phyloP scores from a whole-genome alignment of 2,888 invertebrate genomes.

The Hirtodrosophila trivittata region DNA sequence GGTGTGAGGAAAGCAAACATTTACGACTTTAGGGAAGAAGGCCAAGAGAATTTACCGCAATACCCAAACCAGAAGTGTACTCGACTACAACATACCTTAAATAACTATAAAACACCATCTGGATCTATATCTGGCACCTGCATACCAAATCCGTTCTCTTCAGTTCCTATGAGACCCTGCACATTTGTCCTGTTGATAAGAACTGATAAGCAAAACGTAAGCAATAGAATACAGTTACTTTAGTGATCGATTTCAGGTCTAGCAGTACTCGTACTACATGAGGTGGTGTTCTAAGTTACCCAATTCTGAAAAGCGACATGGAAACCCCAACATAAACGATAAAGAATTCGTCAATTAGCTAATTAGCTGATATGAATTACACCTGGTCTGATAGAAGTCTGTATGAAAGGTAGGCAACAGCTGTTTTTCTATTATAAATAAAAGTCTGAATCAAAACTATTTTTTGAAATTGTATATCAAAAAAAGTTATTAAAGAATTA shows the following conservation, averaged over 20 bases:
- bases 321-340: background rate
- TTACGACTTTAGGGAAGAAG: slow-evolving; percentile 51
- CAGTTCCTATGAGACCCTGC: no score
- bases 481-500: no score
- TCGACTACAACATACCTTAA: background rate
- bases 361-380: background rate
- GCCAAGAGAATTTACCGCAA: background rate
- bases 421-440: no score
- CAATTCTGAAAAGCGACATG: no score
- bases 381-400: background rate
- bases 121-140: no score
- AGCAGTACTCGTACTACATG: slow-evolving; percentile 10
- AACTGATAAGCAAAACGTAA: slow-evolving; percentile 28
- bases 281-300: no score
- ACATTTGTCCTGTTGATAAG: no score
- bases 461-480: no score
- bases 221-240: slow-evolving; percentile 4
- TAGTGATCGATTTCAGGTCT: slow-evolving; percentile 5
- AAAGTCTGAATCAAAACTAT: no score
- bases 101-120: no score
- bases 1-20: slow-evolving; percentile 21
- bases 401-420: background rate
- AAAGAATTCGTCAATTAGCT: background rate
- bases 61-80: no score
- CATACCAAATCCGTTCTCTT: background rate